Conservation (phyloP, 2,888 invertebrate genomes). For the Drosophila siamana region DNA sequence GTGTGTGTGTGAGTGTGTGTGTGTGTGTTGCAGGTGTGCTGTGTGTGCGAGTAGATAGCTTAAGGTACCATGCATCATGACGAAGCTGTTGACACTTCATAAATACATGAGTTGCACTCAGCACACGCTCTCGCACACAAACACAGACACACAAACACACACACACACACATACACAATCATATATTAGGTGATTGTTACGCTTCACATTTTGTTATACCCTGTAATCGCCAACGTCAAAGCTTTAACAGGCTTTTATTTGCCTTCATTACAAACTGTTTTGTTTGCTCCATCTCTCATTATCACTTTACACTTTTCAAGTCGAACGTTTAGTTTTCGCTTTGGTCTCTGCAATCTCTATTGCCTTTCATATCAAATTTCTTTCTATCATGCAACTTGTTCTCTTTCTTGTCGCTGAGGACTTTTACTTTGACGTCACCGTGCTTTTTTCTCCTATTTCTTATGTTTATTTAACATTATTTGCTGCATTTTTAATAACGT, state of each 20-base stretch:
- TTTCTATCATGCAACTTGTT: no score
- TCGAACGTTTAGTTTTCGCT: no score
- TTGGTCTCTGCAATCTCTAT: no score
- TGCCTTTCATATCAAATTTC: no score
- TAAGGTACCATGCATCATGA: slow-evolving; percentile 74
- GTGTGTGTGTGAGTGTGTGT: slow-evolving; percentile 5
- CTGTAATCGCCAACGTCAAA: slow-evolving; percentile 4
- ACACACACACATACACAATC: slow-evolving; percentile 22
- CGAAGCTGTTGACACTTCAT: slow-evolving; percentile 78
- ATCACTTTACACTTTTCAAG: no score
- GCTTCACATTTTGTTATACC: slow-evolving; percentile 55
- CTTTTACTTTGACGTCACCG: no score
- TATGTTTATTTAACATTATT: no score
- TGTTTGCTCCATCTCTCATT: no score
- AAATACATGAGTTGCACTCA: slow-evolving; percentile 78
- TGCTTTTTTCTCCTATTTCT: no score
- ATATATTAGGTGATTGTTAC: neutral
- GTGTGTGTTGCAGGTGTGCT: slow-evolving; percentile 16
- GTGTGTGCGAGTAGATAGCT: slow-evolving; percentile 58
- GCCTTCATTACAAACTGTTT: no score
- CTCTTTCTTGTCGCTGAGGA: no score
- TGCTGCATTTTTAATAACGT: no score
- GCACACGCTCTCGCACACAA: slow-evolving; percentile 34
- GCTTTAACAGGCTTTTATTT: neutral
- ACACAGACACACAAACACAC: slow-evolving; percentile 22